Conservation (phyloP, 2,888 invertebrate genomes). For the Melolontha melolontha region DNA sequence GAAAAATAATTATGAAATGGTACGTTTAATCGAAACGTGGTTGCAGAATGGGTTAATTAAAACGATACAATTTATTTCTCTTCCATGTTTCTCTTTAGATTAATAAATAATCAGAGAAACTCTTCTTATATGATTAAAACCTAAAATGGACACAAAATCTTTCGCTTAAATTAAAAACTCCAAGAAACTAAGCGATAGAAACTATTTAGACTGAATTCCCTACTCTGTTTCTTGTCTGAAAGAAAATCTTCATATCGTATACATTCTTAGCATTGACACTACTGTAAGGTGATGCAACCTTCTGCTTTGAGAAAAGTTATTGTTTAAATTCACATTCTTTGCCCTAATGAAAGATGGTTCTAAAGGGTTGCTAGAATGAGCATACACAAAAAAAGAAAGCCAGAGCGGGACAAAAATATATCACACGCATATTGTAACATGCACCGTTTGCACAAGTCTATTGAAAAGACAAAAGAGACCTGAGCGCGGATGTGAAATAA, state of each 20-base stretch:
- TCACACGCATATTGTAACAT: conserved; percentile 32
- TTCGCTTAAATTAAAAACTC: conserved; percentile 26
- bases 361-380: conserved; percentile 50
- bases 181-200: conserved; percentile 35
- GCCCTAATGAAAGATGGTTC: conserved; percentile 55
- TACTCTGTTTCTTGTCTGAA: conserved; percentile 11
- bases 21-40: no score
- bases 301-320: conserved; percentile 32
- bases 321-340: conserved; percentile 54
- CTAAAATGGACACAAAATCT: conserved; percentile 22
- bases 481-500: conserved; percentile 56
- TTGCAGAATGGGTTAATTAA: no score
- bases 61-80: no score
- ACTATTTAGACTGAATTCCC: conserved; percentile 22
- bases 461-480: conserved; percentile 53
- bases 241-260: conserved; percentile 13
- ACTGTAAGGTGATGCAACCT: conserved; percentile 31
- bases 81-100: no score
- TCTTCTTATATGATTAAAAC: no score
- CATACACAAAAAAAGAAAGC: conserved; percentile 52
- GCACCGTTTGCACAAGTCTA: conserved; percentile 39
- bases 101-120: no score
- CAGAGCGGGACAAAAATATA: conserved; percentile 33
- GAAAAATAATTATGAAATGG: no score
- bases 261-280: conserved; percentile 6